Evolutionary conservation across 2,797 vertebrate species (phyloP).

Genomic region (Uromys caudimaculatus): DNA sequence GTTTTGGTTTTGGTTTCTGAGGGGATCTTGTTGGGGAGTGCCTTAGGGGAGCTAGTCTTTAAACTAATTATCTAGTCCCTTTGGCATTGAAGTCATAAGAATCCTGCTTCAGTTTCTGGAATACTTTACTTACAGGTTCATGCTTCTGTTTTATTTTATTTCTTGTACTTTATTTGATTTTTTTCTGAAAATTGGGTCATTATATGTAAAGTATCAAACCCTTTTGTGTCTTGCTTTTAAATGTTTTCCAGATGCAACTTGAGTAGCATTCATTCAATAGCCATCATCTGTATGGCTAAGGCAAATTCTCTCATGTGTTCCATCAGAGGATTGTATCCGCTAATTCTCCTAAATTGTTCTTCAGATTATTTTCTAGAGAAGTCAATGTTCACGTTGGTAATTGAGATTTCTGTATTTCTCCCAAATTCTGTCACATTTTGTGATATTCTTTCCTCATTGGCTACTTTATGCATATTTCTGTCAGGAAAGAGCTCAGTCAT

Average conservation of each 20-base stretch:
- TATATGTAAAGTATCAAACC: neutral
- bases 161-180: neutral
- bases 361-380: neutral
- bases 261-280: neutral
- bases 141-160: neutral
- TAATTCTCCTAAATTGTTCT: neutral
- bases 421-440: neutral
- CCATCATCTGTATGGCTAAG: neutral
- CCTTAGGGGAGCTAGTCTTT: neutral
- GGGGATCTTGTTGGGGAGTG: neutral
- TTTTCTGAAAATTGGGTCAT: neutral
- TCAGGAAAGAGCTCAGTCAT: too few relatives aligned
- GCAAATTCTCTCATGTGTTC: neutral
- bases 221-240: neutral
- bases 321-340: neutral
- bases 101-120: neutral
- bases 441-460: neutral
- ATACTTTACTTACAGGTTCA: neutral
- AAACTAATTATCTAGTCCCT: neutral
- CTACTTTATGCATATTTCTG: neutral
- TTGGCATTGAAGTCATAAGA: neutral
- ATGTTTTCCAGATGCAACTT: neutral
- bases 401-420: neutral
- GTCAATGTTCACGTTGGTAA: neutral
- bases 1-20: neutral